phyloP scores from a whole-genome alignment of 1,140 invertebrate species.

The Globodera rostochiensis region DNA sequence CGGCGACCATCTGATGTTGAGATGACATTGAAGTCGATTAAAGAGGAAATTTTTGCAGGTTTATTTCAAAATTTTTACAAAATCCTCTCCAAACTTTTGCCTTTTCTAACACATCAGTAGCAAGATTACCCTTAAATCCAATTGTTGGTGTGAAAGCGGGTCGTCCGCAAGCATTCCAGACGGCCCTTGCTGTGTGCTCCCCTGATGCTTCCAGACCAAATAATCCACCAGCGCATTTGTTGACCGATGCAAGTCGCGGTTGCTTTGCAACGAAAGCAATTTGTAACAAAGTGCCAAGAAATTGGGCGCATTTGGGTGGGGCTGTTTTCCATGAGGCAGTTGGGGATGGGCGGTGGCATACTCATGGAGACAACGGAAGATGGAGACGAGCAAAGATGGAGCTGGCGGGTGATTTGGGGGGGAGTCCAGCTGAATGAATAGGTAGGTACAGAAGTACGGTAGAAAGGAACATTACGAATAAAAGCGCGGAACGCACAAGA shows the following conservation, averaged over 20 bases:
- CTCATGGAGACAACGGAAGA: conserved; percentile 32
- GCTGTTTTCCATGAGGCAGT: conserved; percentile 5
- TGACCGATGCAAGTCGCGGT: conserved; percentile 31
- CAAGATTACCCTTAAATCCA: not conserved
- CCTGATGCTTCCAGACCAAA: conserved; percentile 33
- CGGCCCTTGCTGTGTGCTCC: not conserved
- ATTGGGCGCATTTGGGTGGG: conserved; percentile 12
- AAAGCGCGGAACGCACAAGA: too few relatives aligned
- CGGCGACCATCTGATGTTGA: conserved; percentile 27
- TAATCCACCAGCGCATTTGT: conserved; percentile 47
- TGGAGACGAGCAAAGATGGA: conserved; percentile 32
- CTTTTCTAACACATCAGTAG: not conserved
- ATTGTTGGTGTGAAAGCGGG: not conserved
- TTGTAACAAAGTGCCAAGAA: conserved; percentile 33
- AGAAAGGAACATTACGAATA: too few relatives aligned
- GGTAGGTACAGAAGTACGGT: too few relatives aligned
- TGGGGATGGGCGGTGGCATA: conserved; percentile 17
- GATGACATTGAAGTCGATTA: too few relatives aligned
- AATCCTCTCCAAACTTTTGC: too few relatives aligned
- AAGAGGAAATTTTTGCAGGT: too few relatives aligned
- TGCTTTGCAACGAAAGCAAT: conserved; percentile 26
- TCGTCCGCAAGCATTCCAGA: not conserved
- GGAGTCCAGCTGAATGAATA: not conserved
- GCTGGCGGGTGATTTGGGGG: not conserved
- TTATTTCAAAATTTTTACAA: too few relatives aligned